phyloP scores from a whole-genome alignment of 2,797 vertebrate species.

The Cossypha niveicapilla region DNA sequence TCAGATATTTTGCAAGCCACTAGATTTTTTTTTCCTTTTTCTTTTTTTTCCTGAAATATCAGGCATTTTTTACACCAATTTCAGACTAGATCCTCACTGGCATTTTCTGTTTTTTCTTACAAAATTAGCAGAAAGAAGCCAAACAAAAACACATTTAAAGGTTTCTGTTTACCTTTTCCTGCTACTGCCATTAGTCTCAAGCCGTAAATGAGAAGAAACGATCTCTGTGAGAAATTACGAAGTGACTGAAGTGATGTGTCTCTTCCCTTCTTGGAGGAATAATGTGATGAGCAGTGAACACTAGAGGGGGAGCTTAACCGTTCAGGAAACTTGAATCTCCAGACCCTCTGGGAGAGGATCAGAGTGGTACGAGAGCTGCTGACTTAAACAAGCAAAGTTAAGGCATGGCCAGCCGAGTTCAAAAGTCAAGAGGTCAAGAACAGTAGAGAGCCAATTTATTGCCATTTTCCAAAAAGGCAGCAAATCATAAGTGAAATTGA shows the following conservation, averaged over 20 bases:
- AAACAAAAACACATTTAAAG: neutral
- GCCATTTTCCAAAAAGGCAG: conserved; percentile 75
- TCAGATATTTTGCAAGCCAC: neutral
- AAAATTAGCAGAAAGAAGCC: neutral
- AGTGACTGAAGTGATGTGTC: conserved; percentile 24
- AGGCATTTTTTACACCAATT: neutral
- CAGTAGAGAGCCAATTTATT: conserved; percentile 82
- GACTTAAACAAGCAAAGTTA: conserved; percentile 76
- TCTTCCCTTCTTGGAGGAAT: conserved; percentile 65
- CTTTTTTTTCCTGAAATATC: neutral
- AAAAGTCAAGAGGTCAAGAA: conserved; percentile 82
- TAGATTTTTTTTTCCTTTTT: neutral
- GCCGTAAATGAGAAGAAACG: neutral
- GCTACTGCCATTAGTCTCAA: neutral
- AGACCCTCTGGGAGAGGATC: conserved; percentile 75
- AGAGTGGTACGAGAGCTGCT: conserved; percentile 70
- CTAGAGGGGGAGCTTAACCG: conserved; percentile 98
- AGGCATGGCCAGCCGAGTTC: conserved; percentile 81
- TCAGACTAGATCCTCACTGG: neutral
- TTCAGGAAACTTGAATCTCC: conserved; percentile 75
- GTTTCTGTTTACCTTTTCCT: neutral
- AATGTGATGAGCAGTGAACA: conserved; percentile 84
- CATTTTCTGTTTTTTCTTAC: neutral
- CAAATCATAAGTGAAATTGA: conserved; percentile 71
- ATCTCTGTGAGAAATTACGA: conserved; percentile 40